Conservation (phyloP, 2,888 invertebrate species). For the Strigamia crassipes region DNA sequence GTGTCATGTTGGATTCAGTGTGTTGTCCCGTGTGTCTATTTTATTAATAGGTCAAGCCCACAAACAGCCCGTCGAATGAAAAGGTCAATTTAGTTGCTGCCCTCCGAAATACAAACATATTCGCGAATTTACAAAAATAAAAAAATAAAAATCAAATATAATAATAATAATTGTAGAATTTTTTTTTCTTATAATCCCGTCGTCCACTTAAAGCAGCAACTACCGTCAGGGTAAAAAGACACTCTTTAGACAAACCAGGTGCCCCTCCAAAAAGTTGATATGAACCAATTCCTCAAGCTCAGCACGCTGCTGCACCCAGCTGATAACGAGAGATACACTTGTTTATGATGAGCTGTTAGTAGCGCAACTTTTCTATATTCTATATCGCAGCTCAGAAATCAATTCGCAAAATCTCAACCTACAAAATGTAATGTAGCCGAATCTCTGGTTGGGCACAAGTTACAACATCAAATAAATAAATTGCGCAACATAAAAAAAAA, state of each 20-base stretch:
- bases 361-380: constrained; percentile 22
- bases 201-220: neutral
- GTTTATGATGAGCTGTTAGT: constrained; percentile 23
- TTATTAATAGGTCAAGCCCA: constrained; percentile 30
- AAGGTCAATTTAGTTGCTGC: neutral
- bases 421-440: neutral
- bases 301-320: constrained; percentile 22
- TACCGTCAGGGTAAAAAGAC: neutral
- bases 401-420: constrained; percentile 8
- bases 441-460: neutral
- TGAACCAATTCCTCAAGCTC: constrained; percentile 24
- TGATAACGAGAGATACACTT: constrained; percentile 30
- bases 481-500: neutral
- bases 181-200: neutral
- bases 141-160: too few species aligned
- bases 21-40: constrained; percentile 21
- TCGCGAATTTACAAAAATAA: neutral
- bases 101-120: neutral
- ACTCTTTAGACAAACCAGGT: constrained; percentile 18
- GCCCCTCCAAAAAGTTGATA: constrained; percentile 14
- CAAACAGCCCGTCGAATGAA: neutral
- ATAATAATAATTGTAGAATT: too few species aligned
- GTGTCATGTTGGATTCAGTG: constrained; percentile 2
- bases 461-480: too few species aligned
- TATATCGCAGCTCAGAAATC: constrained; percentile 23